These are phyloP conservation scores for Semnopithecus entellus DNA, from an alignment of 2,113 vertebrate species.

Conservation along the genomic window DNA sequence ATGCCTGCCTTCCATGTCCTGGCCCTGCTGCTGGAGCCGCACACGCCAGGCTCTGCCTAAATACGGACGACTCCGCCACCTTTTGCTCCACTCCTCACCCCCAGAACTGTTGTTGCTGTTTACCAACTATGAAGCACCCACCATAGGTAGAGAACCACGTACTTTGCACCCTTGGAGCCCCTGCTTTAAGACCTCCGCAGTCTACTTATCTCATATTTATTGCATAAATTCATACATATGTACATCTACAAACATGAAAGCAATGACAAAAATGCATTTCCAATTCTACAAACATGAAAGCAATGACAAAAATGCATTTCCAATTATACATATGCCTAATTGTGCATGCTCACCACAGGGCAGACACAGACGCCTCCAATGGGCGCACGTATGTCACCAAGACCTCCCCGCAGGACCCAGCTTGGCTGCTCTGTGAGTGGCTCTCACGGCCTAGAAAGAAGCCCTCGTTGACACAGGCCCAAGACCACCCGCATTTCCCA, in stretches of 20 bases:
- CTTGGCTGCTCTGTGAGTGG: background rate
- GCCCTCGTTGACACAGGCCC: background rate
- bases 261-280: background rate
- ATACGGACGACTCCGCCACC: rapidly evolving
- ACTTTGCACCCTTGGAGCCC: background rate
- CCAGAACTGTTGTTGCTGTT: background rate
- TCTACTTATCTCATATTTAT: background rate
- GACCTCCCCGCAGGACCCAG: rapidly evolving
- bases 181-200: background rate
- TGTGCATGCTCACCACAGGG: background rate
- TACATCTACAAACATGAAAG: background rate
- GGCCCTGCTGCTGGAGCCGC: background rate
- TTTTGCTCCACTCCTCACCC: background rate
- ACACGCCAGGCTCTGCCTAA: background rate
- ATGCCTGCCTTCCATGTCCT: background rate
- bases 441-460: background rate
- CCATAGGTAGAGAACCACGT: background rate
- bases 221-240: background rate
- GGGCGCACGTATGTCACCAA: rapidly evolving
- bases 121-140: background rate
- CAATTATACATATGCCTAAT: rapidly evolving
- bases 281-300: background rate
- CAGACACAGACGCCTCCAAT: background rate
- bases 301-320: background rate
- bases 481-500: background rate